Base-by-base conservation (phyloP, 2,888 invertebrate genomes). In the Napeogenes sylphis region DNA sequence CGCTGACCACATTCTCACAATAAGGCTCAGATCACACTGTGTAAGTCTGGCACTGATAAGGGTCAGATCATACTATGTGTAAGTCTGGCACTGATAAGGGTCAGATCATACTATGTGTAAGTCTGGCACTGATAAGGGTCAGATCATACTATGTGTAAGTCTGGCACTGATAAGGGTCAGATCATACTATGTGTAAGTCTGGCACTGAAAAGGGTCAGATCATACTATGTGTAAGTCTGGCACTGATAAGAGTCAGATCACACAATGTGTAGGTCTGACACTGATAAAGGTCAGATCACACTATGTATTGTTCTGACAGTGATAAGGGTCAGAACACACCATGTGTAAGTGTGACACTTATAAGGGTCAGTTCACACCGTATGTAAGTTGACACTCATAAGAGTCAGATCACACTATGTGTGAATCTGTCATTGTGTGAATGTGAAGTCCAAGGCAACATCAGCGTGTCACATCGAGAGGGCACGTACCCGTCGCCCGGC, bases 401-500 rank as follows among this genome's bases (percentile, higher is more conserved):
- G 38, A 8, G 38, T 38, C 38, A 38, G 38, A 6, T 38, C 38
- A 8, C 38, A 38, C 38, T 8, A 8, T 8, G 45, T 35, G 12
- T 21, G 21, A 21, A 6, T 58, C 58, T 45, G 46, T 55, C 10
- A 30, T 51, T 51, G 51, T 10, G 51, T 51, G 51, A 21, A 51
- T 30, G 51, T 47, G 47, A 3, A n/a, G 47, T 47, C 47, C 35
- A 35, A 35, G 47, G 12, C 47, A 5, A 14, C 14, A n/a, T 81
- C 81, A 79, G 71, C 76, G 76, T 75, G 81, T 80, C 84, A 87
- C 87, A 87, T 82, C 80, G 82, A 84, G 87, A 80, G 73, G 76
- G 90, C 91, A 92, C 91, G 91, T 93, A 92, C 92, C 92, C 90
- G 91, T 90, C 93, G 80, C 83, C 94, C 92, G 90, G 95, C 84